These are phyloP conservation scores for Borostomias antarcticus DNA, from an alignment of 2,797 vertebrate species.

Conservation along the genomic window DNA sequence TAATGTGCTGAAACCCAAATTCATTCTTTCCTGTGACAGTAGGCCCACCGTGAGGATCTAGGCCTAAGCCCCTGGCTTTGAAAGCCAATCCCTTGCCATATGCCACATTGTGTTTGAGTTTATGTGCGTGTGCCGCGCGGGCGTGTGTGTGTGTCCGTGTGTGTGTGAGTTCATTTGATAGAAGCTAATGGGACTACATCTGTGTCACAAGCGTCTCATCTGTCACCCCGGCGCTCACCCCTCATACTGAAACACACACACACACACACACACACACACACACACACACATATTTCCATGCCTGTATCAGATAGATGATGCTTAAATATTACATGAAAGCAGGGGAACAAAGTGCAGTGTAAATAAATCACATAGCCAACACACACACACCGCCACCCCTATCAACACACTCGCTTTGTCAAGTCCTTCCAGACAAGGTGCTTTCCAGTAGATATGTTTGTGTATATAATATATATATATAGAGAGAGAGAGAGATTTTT, in stretches of 20 bases:
- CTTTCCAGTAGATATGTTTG: too few relatives aligned
- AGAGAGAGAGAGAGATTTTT: too few relatives aligned
- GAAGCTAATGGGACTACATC: conserved; percentile 3
- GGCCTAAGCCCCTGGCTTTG: conserved; percentile 21
- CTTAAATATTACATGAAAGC: conserved; percentile 36
- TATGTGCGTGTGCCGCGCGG: conserved; percentile 41
- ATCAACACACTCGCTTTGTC: neutral
- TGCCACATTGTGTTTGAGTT: conserved; percentile 73
- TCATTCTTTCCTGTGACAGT: too few relatives aligned
- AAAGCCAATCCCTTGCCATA: conserved; percentile 75
- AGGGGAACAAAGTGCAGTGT: conserved; percentile 31
- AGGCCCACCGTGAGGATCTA: too few relatives aligned
- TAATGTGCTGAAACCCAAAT: too few relatives aligned
- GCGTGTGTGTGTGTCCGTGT: conserved; percentile 5
- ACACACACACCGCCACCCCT: neutral
- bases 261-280: too few relatives aligned
- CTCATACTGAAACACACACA: too few relatives aligned
- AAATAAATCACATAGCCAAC: neutral
- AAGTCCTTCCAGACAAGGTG: too few relatives aligned
- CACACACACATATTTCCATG: too few relatives aligned
- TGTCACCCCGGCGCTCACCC: neutral
- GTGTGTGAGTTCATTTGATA: neutral
- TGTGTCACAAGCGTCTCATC: neutral
- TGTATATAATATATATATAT: too few relatives aligned
- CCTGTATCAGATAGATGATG: too few relatives aligned